Evolutionary conservation across 2,797 vertebrate species (phyloP).

Genomic region (Monodelphis domestica): DNA sequence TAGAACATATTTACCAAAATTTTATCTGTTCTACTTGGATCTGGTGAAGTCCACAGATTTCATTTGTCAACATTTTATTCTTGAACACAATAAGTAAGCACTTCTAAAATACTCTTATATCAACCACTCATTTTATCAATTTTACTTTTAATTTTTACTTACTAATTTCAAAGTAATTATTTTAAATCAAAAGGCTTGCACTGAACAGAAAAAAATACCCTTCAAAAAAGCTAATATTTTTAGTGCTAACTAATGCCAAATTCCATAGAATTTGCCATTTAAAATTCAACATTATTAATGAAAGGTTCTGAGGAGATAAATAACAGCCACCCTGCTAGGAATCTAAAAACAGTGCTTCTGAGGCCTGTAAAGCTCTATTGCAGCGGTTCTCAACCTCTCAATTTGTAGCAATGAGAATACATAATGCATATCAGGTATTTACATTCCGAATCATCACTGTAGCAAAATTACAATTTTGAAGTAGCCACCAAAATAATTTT

Average conservation of each 20-base stretch:
- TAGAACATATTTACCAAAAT: conserved; percentile 4
- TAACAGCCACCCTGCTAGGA: not conserved
- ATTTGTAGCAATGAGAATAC: too few relatives aligned
- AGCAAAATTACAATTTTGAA: too few relatives aligned
- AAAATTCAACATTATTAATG: not conserved
- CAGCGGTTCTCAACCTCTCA: too few relatives aligned
- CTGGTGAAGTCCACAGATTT: not conserved
- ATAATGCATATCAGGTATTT: too few relatives aligned
- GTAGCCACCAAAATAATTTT: too few relatives aligned
- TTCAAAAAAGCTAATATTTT: conserved; percentile 9
- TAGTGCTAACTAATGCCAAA: conserved; percentile 39
- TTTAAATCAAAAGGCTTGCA: conserved; percentile 35
- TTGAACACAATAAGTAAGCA: not conserved
- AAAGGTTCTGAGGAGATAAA: conserved; percentile 24
- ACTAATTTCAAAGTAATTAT: not conserved
- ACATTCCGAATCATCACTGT: too few relatives aligned
- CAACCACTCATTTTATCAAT: not conserved
- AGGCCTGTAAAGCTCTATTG: not conserved
- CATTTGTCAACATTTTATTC: not conserved
- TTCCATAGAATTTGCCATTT: conserved; percentile 29
- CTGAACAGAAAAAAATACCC: conserved; percentile 16
- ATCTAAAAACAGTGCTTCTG: conserved; percentile 2
- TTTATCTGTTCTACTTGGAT: not conserved
- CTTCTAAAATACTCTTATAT: not conserved
- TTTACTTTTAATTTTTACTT: not conserved